phyloP scores from a whole-genome alignment of 2,888 invertebrate species.

The Zelleria hepariella region DNA sequence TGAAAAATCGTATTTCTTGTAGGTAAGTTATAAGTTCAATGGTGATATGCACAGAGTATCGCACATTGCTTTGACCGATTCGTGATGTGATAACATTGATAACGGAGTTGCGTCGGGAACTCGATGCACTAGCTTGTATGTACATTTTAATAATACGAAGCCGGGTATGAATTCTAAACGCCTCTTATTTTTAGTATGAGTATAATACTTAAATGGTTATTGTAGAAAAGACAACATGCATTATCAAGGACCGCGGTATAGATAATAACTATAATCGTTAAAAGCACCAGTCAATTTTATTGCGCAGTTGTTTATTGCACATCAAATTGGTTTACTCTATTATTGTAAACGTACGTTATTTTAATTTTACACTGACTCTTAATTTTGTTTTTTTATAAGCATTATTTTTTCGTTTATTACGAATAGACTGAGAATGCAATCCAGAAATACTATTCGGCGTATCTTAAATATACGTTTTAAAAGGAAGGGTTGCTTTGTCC shows the following conservation, averaged over 20 bases:
- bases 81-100: neutral
- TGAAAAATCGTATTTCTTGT: too few species aligned
- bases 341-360: neutral
- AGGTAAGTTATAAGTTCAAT: too few species aligned
- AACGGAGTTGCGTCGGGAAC: neutral
- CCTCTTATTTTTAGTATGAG: neutral
- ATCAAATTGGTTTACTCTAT: neutral
- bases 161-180: slow-evolving; percentile 2
- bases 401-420: too few species aligned
- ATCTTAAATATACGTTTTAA: too few species aligned
- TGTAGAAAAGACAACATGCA: neutral
- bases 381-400: neutral
- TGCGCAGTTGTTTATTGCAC: neutral
- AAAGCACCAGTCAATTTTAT: neutral
- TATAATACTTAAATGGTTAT: neutral
- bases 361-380: neutral
- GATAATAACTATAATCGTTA: neutral
- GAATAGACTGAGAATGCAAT: too few species aligned
- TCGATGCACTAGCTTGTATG: neutral
- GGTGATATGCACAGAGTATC: neutral
- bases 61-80: neutral
- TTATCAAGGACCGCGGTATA: neutral
- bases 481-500: too few species aligned
- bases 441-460: too few species aligned
- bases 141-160: neutral